These are phyloP conservation scores for Tupiocoris notatus DNA, from an alignment of 2,888 invertebrate genomes.

Conservation along the genomic window DNA sequence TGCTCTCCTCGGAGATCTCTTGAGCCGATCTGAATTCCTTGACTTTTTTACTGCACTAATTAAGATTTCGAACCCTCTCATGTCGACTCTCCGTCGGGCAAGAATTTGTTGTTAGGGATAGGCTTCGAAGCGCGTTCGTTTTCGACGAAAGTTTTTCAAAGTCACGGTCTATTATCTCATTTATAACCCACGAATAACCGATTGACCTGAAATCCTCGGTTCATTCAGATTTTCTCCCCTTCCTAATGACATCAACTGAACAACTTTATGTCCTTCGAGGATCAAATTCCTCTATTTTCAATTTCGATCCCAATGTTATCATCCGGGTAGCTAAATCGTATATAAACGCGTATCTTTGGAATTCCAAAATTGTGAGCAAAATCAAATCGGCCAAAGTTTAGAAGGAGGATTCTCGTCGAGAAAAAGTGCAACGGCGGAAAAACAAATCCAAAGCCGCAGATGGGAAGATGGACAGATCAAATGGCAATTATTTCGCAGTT, in stretches of 20 bases:
- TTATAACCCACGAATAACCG: no score
- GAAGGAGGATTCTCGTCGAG: background rate
- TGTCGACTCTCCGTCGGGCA: background rate
- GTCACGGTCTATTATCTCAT: no score
- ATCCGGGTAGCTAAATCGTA: no score
- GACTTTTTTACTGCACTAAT: slow-evolving; percentile 24
- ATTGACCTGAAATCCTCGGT: background rate
- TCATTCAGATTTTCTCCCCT: no score
- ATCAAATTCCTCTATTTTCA: no score
- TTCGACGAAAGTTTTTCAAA: background rate
- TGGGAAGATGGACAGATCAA: slow-evolving; percentile 28
- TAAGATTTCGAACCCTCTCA: slow-evolving; percentile 17
- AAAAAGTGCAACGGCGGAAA: background rate
- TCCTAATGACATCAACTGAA: no score
- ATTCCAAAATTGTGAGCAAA: no score
- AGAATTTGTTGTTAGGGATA: background rate
- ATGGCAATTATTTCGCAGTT: slow-evolving; percentile 32
- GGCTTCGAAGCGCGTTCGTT: background rate
- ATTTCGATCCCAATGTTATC: no score
- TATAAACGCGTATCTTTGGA: no score
- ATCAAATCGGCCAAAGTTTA: no score
- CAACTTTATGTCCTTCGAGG: no score
- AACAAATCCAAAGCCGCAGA: slow-evolving; percentile 21
- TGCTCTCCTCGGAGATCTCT: background rate
- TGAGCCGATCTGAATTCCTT: slow-evolving; percentile 14